Conservation (phyloP, 2,888 invertebrate species). For the Criorhina ranunculi region DNA sequence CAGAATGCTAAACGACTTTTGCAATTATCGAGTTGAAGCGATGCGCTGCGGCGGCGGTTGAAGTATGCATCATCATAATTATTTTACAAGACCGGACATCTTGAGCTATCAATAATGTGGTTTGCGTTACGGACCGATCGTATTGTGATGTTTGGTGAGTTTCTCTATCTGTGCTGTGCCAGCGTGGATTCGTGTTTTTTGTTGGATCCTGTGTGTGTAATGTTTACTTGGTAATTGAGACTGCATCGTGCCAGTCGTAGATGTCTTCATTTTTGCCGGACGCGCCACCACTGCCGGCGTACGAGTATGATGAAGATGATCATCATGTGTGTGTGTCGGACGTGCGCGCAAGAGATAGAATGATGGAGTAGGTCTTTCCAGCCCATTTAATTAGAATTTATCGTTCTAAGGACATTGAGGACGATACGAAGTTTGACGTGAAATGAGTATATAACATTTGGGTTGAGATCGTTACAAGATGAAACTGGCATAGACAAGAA, state of each 20-base stretch:
- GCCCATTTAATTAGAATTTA: conserved; percentile 75
- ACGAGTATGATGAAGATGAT: conserved; percentile 54
- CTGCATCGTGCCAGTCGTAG: conserved; percentile 69
- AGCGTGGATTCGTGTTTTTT: conserved; percentile 34
- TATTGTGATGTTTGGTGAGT: conserved; percentile 72
- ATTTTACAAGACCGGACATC: conserved; percentile 76
- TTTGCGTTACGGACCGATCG: conserved; percentile 56
- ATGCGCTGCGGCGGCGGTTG: conserved; percentile 35
- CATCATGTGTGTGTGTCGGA: conserved; percentile 52
- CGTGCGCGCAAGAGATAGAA: conserved; percentile 35
- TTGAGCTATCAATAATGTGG: conserved; percentile 76
- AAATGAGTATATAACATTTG: not conserved
- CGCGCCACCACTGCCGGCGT: not conserved
- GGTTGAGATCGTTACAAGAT: no score
- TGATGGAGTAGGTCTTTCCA: conserved; percentile 67
- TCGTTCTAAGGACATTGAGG: conserved; percentile 61
- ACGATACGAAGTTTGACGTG: not conserved
- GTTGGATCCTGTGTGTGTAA: conserved; percentile 45
- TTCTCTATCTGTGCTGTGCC: conserved; percentile 46
- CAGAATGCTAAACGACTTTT: conserved; percentile 76
- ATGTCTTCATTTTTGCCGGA: conserved; percentile 65
- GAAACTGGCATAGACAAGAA: no score
- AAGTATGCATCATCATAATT: conserved; percentile 76
- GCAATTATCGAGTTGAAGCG: conserved; percentile 74
- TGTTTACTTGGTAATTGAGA: conserved; percentile 74